Evolutionary conservation across 2,888 invertebrate species (phyloP).

Genomic region (Aspidapion aeneum): DNA sequence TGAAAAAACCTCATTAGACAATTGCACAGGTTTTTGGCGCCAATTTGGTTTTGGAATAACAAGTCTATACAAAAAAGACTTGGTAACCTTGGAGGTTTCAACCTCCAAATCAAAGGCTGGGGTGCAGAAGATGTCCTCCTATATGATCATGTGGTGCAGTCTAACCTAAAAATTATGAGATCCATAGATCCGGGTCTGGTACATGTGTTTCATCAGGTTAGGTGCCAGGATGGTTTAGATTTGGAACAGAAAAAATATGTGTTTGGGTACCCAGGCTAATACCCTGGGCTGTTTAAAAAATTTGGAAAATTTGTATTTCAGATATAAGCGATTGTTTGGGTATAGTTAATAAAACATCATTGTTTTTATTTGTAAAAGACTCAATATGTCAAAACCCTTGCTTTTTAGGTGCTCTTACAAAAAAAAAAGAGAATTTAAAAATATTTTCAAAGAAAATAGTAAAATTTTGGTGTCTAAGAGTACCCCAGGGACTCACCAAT

Average conservation of each 20-base stretch:
- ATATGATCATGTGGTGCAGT: constrained; percentile 79
- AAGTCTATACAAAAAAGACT: constrained; percentile 84
- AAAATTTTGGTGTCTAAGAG: too few relatives aligned
- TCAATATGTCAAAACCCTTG: too few relatives aligned
- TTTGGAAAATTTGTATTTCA: constrained; percentile 40
- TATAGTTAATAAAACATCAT: too few relatives aligned
- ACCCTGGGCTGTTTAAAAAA: constrained; percentile 59
- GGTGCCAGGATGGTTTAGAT: constrained; percentile 78
- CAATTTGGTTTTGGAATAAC: constrained; percentile 96
- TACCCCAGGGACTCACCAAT: too few relatives aligned
- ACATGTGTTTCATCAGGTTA: constrained; percentile 90
- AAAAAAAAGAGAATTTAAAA: too few relatives aligned
- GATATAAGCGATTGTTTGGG: constrained; percentile 37
- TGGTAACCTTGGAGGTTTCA: constrained; percentile 83
- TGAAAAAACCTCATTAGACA: constrained; percentile 41
- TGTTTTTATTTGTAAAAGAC: too few relatives aligned
- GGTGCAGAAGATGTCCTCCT: constrained; percentile 96
- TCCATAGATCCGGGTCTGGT: constrained; percentile 84
- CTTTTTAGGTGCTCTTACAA: too few relatives aligned
- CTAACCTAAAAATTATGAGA: constrained; percentile 74
- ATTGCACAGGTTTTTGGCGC: constrained; percentile 82
- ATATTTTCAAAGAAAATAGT: too few relatives aligned
- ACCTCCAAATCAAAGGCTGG: constrained; percentile 92
- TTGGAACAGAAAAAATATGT: constrained; percentile 86
- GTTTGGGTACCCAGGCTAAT: constrained; percentile 85